Evolutionary conservation across 2,888 invertebrate genomes (phyloP), one percentile per base, ranked within the genome.

Genomic region (Timema cristinae): DNA sequence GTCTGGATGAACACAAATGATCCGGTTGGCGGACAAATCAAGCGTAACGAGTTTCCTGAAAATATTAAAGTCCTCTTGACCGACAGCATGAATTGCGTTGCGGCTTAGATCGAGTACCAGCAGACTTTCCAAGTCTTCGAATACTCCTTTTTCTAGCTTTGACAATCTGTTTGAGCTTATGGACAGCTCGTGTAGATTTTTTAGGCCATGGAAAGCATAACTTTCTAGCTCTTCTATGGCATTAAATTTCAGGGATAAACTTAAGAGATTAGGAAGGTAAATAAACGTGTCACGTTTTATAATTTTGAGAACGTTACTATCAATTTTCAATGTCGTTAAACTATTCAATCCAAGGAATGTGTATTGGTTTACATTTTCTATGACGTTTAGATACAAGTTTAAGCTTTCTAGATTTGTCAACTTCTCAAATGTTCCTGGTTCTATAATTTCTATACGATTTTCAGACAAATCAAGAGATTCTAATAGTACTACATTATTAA

Each of bases 71-170:
- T 63, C 48, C 6, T 63, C 63, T 15, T 16, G 63, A 32, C 32
- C 63, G 9, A 63, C 9, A 32, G 63, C 48, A 9, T 63, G 63
- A 48, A 63, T 63, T n/a, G 47, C 48, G 63, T 63, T 63, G 32
- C n/a, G 47, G 13, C 63, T 15, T 48, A 63, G 47, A 48, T 63
- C 63, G 10, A 63, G 63, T 11, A 13, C 32, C 13, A 32, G 2
- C 63, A 63, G 63, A n/a, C 48, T 63, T n/a, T 10, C 9, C 11
- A 63, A 48, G 13, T 63, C 63, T 15, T 63, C 63, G 63, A 63
- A 63, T 32, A 11, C 32, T 47, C 47, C 11, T 13, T 63, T 48
- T 9, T 63, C 63, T 13, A 63, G 16, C 63, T 63, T 32, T 32
- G 47, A 11, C 47, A 63, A 11, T n/a, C 13, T 32, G 47, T 63